Conservation (phyloP, 2,113 vertebrate genomes). For the Gymnobelideus leadbeateri region DNA sequence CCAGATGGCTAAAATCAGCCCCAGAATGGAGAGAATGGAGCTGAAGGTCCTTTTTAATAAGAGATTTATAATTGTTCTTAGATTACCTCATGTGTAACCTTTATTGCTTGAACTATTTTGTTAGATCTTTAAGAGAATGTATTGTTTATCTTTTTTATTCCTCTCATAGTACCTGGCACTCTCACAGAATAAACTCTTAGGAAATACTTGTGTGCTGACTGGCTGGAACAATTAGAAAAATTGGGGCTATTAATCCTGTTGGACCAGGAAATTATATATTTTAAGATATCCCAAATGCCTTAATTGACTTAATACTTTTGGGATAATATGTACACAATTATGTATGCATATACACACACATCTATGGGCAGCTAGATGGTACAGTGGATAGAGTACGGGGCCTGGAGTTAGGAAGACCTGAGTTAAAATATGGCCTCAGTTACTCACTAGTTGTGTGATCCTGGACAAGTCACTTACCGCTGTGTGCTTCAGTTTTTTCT, state of each 20-base stretch:
- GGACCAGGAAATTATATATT: not conserved
- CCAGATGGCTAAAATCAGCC: not conserved
- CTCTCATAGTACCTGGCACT: too few species aligned
- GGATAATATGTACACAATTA: not conserved
- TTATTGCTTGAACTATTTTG: not conserved
- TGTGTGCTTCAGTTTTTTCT: not conserved
- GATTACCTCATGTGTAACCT: not conserved
- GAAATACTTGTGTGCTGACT: not conserved
- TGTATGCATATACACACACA: not conserved
- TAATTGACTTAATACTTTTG: not conserved
- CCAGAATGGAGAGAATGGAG: conserved; percentile 19
- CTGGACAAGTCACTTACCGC: not conserved
- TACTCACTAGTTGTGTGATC: not conserved
- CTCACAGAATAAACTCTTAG: not conserved
- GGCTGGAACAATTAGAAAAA: not conserved
- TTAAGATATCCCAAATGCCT: not conserved
- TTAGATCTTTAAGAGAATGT: not conserved
- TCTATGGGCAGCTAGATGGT: not conserved
- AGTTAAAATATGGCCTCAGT: not conserved
- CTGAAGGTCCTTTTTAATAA: not conserved
- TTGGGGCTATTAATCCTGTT: not conserved
- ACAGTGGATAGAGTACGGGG: not conserved
- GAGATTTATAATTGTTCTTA: not conserved
- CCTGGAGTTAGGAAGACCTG: not conserved
- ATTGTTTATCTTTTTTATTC: too few species aligned